Evolutionary conservation across 2,797 vertebrate species (phyloP), one percentile per base, ranked within the genome.

Genomic region (Odontamblyopus rebecca): DNA sequence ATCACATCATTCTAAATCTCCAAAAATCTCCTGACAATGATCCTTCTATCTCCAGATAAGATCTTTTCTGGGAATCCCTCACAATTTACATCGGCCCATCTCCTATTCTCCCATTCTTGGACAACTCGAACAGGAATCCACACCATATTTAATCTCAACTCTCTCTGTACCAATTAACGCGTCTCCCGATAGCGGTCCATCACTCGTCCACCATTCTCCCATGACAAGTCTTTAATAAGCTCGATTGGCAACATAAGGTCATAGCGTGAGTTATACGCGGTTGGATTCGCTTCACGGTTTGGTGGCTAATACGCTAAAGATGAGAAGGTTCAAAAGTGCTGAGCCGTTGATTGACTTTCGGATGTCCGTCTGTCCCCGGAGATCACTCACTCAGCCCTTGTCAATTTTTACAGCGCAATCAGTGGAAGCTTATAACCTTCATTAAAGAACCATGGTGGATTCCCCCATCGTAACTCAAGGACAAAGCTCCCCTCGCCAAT

Each of bases 361-460:
- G 59, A 61, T 44, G n/a, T 73, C 71, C 51, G 78, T 76, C 29
- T 72, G 74, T 69, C 83, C 79, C 83, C 35, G 5, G 71, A 85
- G 81, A 82, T 79, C 70, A 66, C 35, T 66, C n/a, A 67, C 41
- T 70, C 64, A 72, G 62, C 13, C 26, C 27, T 64, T 61, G 80
- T 78, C 71, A 59, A 48, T 80, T 85, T 86, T 77, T 73, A 88
- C 75, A 59, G 70, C 48, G 74, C 71, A 68, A 70, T 80, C 72
- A 79, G 11, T 78, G 57, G 66, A 80, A 71, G 66, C 68, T 72
- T 69, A 81, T 61, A 74, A 41, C 41, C 50, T 76, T 72, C 69
- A 67, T 83, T 68, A 59, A 60, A 66, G 26, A 60, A 19, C 30
- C 41, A 13, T 19, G 64, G 11, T 29, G 16, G 64, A 50, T 51